Base-by-base conservation (phyloP, 2,888 invertebrate species). In the Sphinx pinastri region DNA sequence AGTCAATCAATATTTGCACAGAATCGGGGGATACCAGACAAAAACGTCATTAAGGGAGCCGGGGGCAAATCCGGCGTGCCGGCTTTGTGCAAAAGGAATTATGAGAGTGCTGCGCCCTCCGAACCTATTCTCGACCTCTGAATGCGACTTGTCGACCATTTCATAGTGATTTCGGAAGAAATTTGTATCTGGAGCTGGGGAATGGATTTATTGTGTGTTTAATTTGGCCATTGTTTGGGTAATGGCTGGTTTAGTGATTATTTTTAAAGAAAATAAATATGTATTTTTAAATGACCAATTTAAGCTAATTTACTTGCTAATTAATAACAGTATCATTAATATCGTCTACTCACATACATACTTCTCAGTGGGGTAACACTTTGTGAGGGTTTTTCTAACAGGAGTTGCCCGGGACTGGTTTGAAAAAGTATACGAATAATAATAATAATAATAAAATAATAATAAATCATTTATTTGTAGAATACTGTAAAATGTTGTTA, bases 1-100 rank as follows among this genome's bases (percentile, higher is more conserved):
- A 69, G 70, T 73, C 71, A 74, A 74, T 74, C 73, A 74, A 74
- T 71, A 71, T 75, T 75, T 73, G 71, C 70, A 67, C 49, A 71
- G 70, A 59, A 51, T 51, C 11, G 59, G 68, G 16, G 25, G 55
- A 38, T n/a, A 58, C 47, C 70, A 70, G 68, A 73, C 73, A 75
- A 74, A 74, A 75, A 74, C 68, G 73, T 67, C 71, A 73, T 73
- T 74, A 74, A 69, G 47, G 55, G 19, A 47, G 69, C 70, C 58
- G 70, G 52, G 70, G 66, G 71, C 55, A 66, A 68, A 71, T 68
- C 70, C 70, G 63, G 71, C 72, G 67, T 68, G 72, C 68, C 54
- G 58, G 69, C 66, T 70, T 70, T 70, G 71, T 58, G 69, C 59
- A 69, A 71, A 69, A 63, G 71, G 71, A 71, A 69, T 71, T 71